Percentiles rank a stretch among this genome's conserved stretches.
These are phyloP conservation scores for Paralichthys olivaceus DNA, from an alignment of 2,113 vertebrate species.

Conservation along the genomic window DNA sequence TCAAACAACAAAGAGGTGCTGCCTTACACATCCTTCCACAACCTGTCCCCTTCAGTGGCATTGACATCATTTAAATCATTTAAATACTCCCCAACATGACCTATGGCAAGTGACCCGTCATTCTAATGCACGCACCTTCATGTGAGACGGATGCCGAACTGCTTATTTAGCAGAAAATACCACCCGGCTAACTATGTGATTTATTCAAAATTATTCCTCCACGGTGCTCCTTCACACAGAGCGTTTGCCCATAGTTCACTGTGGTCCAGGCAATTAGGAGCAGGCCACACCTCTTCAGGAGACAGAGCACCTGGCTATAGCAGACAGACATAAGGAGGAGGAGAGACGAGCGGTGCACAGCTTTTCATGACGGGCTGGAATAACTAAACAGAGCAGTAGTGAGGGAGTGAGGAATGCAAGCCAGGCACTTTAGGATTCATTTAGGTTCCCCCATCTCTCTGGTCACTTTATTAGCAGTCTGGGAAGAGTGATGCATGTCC, in stretches of 20 bases:
- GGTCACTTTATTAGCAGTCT: constrained; percentile 84
- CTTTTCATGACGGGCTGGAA: constrained; percentile 65
- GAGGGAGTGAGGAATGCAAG: constrained; percentile 80
- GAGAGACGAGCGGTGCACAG: constrained; percentile 52
- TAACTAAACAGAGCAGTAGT: constrained; percentile 67
- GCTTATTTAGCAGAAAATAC: constrained; percentile 80
- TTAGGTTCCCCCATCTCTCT: constrained; percentile 78
- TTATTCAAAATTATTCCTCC: constrained; percentile 83
- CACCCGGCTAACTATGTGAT: constrained; percentile 76
- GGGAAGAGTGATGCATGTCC: constrained; percentile 82
- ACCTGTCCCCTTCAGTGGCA: constrained; percentile 76
- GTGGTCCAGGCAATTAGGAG: constrained; percentile 79
- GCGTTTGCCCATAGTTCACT: constrained; percentile 75
- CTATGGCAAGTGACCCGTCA: constrained; percentile 80
- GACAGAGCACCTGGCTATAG: constrained; percentile 74
- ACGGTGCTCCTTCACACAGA: constrained; percentile 72
- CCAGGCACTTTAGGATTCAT: constrained; percentile 80
- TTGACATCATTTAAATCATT: constrained; percentile 82
- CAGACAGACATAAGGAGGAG: constrained; percentile 72
- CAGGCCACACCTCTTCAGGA: constrained; percentile 76
- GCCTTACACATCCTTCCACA: constrained; percentile 76
- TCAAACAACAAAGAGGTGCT: constrained; percentile 82
- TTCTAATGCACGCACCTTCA: constrained; percentile 69
- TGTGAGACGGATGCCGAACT: constrained; percentile 67
- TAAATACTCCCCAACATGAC: constrained; percentile 80